These are phyloP conservation scores for Lucilia cuprina DNA, from an alignment of 1,140 invertebrate species.

Conservation along the genomic window DNA sequence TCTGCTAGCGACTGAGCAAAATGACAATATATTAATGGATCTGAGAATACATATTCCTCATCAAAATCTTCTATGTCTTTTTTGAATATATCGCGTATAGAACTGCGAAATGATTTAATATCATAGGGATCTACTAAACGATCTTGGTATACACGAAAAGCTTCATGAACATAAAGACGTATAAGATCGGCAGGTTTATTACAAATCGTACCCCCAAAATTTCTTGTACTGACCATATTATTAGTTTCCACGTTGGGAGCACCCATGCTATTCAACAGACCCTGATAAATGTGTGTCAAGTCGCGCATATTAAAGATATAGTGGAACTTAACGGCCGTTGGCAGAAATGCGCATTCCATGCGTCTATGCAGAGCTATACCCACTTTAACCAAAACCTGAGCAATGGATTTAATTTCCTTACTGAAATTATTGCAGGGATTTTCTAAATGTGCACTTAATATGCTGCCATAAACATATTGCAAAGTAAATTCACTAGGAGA, in stretches of 20 bases:
- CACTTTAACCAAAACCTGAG: slow-evolving; percentile 73
- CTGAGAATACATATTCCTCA: slow-evolving; percentile 72
- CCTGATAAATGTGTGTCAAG: slow-evolving; percentile 88
- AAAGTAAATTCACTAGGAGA: slow-evolving; percentile 83
- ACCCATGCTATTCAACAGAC: slow-evolving; percentile 59
- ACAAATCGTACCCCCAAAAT: slow-evolving; percentile 64
- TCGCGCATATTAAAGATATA: slow-evolving; percentile 95
- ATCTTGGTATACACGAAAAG: slow-evolving; percentile 88
- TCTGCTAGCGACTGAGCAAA: slow-evolving; percentile 92
- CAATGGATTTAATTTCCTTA: slow-evolving; percentile 68
- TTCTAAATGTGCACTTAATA: slow-evolving; percentile 79
- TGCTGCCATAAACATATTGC: slow-evolving; percentile 84
- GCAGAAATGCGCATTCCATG: slow-evolving; percentile 79
- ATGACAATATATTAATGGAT: slow-evolving; percentile 87
- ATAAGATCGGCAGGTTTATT: slow-evolving; percentile 75
- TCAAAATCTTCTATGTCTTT: slow-evolving; percentile 85
- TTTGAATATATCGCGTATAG: slow-evolving; percentile 81
- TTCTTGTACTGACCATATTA: background rate
- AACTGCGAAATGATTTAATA: slow-evolving; percentile 77
- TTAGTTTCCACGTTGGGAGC: slow-evolving; percentile 47
- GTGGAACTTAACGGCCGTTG: slow-evolving; percentile 95
- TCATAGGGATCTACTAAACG: slow-evolving; percentile 84
- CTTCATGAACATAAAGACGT: slow-evolving; percentile 89
- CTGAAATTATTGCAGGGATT: slow-evolving; percentile 75
- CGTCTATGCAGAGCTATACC: slow-evolving; percentile 81